Percentiles rank a stretch among this genome's conserved stretches.
Conservation (phyloP, 2,797 vertebrate species). For the Micropoecilia bifurca region DNA sequence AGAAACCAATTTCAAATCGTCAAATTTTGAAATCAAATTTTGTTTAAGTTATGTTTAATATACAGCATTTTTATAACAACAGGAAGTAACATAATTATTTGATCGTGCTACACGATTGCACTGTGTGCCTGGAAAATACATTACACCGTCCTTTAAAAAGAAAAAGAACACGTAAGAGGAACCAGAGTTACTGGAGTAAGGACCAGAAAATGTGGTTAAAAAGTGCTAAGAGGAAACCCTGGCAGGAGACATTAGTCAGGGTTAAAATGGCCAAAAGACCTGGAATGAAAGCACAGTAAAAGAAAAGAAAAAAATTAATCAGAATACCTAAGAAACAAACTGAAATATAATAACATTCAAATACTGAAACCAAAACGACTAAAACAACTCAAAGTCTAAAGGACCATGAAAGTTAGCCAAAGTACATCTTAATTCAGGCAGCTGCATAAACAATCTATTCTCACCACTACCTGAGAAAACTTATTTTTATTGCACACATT, state of each 20-base stretch:
- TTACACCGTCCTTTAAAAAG: neutral
- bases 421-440: neutral
- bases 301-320: neutral
- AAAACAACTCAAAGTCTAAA: neutral
- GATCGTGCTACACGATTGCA: too few relatives aligned
- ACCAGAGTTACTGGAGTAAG: neutral
- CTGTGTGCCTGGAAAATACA: too few relatives aligned
- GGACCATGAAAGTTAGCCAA: neutral
- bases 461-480: neutral
- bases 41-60: too few relatives aligned
- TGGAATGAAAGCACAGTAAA: neutral
- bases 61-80: too few relatives aligned
- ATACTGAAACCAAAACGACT: neutral
- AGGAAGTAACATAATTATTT: too few relatives aligned
- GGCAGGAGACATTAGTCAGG: neutral
- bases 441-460: neutral
- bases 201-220: neutral
- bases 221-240: neutral
- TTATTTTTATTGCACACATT: conserved; percentile 1
- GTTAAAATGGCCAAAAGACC: neutral
- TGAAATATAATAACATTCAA: neutral
- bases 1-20: too few relatives aligned
- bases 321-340: neutral
- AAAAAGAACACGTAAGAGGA: neutral
- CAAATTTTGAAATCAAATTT: too few relatives aligned